Base-by-base conservation (phyloP, 2,797 vertebrate genomes). In the Nasua narica region DNA sequence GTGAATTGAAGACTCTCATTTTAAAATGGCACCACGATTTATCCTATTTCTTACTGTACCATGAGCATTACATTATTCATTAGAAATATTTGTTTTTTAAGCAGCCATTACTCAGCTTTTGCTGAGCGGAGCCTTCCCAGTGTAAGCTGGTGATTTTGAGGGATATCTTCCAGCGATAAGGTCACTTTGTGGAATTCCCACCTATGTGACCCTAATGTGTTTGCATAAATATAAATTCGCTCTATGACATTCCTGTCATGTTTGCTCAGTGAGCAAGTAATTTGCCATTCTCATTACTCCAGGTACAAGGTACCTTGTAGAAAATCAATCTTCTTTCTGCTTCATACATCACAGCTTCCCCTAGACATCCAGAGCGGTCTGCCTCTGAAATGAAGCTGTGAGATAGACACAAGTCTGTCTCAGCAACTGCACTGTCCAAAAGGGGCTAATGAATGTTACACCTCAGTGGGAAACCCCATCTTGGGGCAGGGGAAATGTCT, bases 241-340 rank as follows among this genome's bases (percentile, higher is more conserved):
- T 97, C 98, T 95, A 94, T 96, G 98, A 97, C 97, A 98, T 98
- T 98, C 97, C 94, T 95, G 97, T 98, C 98, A 97, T 98, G 98
- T 98, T 98, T 98, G 97, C 94, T 98, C 97, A 98, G 91, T 97
- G 98, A 98, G 96, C 96, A 98, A 98, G 98, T 98, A 98, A 98
- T 98, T 98, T 98, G 98, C 98, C 95, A 94, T 91, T 98, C 97
- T 98, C 97, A 97, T 98, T 98, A 98, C 97, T 98, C 95, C 76
- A 98, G 97, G 98, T 98, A 97, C 97, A 96, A 97, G 95, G 97
- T 95, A 98, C 89, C 94, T 94, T 93, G 97, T 97, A 97, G 97
- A 98, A 98, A 98, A 98, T 98, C 98, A 98, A 98, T 98, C 98
- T 98, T 95, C 94, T 96, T 96, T 98, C 97, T 97, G 96, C 96